Percentiles rank a stretch among this genome's conserved stretches.
phyloP scores from a whole-genome alignment of 2,113 vertebrate species.

The Leiothrix lutea region DNA sequence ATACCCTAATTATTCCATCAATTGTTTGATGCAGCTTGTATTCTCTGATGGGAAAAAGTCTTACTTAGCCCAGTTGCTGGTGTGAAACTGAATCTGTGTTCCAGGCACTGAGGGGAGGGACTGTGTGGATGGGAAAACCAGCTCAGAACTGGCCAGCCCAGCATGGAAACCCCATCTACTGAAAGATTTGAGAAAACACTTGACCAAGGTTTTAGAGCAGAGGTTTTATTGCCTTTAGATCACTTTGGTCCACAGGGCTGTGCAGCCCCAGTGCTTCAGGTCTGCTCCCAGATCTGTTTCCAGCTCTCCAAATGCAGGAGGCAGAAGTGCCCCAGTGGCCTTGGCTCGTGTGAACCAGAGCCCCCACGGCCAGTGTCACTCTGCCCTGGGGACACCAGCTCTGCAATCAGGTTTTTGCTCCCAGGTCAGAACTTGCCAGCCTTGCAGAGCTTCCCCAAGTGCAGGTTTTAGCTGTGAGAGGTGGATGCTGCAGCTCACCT shows the following conservation, averaged over 20 bases:
- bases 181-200: neutral
- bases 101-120: neutral
- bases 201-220: neutral
- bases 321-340: neutral
- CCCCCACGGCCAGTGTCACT: neutral
- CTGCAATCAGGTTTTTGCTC: neutral
- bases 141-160: neutral
- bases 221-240: neutral
- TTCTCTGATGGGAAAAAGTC: conserved; percentile 65
- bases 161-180: neutral
- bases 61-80: conserved; percentile 25
- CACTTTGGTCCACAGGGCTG: neutral
- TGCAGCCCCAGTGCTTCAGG: neutral
- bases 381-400: neutral
- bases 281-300: neutral
- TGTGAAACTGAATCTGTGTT: conserved; percentile 4
- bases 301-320: neutral
- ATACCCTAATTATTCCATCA: conserved; percentile 57
- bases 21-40: conserved; percentile 67
- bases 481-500: neutral
- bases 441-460: neutral
- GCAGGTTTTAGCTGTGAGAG: neutral
- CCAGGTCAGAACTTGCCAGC: neutral
- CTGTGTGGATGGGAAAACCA: neutral
- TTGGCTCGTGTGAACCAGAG: neutral